Base-by-base conservation (phyloP, 2,888 invertebrate genomes). In the Callinectes sapidus region DNA sequence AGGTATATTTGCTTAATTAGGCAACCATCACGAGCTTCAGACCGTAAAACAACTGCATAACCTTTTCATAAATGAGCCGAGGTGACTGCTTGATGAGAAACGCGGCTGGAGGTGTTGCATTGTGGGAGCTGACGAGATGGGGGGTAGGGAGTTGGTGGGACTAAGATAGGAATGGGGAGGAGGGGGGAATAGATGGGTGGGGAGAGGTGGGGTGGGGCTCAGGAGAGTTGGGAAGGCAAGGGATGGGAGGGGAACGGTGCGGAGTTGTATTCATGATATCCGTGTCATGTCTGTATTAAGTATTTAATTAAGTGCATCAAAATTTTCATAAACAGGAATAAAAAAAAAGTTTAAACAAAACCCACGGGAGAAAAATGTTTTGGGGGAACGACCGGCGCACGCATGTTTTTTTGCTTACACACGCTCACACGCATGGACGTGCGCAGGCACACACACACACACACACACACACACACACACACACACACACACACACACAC, bases 401-500 rank as follows among this genome's bases (percentile, higher is more conserved):
- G 71, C 71, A n/a, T 71, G 71, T 23, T n/a, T 71, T 23, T 23
- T 39, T 39, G 2, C 5, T 39, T 39, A 54, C 54, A n/a, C 28
- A 54, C 54, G 18, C 55, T 28, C 54, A 89, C 54, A 54, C 55
- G 28, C 89, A 61, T 61, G 54, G 61, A 88, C 88, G 55, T 61
- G n/a, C 88, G 55, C 54, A 88, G 61, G 55, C 23, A 88, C 88
- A 88, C 54, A 88, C 88, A 88, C 55, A 88, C 54, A 88, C 88
- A 88, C 66, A 66, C 66, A 66, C 66, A 66, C 66, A 66, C 66
- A 66, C 66, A 66, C 66, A 66, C 66, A 66, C 66, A 66, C 66
- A 66, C 66, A 66, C 66, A 66, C 18, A n/a, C 66, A 66, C 23
- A 23, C 6, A 66, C 66, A n/a, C n/a, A n/a, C 66, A 66, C 66